Conservation (phyloP, 2,797 vertebrate genomes). For the Anguilla anguilla region DNA sequence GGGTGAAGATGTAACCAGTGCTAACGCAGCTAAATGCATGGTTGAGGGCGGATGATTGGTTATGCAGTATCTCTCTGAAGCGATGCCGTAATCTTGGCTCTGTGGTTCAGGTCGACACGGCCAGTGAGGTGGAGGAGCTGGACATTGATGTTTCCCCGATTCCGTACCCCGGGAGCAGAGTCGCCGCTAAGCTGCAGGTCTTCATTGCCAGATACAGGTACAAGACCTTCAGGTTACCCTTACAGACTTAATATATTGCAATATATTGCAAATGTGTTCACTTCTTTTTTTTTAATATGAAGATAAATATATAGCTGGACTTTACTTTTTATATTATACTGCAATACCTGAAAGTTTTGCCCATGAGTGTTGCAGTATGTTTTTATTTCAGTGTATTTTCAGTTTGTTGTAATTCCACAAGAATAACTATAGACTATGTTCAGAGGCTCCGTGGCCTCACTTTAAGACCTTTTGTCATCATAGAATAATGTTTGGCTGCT, state of each 20-base stretch:
- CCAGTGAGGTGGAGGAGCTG: constrained; percentile 96
- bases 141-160: constrained; percentile 87
- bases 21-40: background rate
- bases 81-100: background rate
- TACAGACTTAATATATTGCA: background rate
- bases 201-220: constrained; percentile 96
- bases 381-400: too few species aligned
- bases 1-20: background rate
- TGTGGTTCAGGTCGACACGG: constrained; percentile 88
- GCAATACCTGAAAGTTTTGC: too few species aligned
- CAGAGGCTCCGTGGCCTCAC: too few species aligned
- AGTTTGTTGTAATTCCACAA: background rate
- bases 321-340: too few species aligned
- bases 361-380: too few species aligned
- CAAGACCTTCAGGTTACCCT: background rate
- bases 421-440: background rate
- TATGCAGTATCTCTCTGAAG: background rate
- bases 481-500: background rate
- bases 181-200: constrained; percentile 89
- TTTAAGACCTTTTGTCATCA: background rate
- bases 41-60: background rate
- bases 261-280: too few species aligned
- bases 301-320: too few species aligned
- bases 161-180: constrained; percentile 74
- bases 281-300: too few species aligned